Conservation (phyloP, 2,888 invertebrate species). For the Drosophila melanosoma region DNA sequence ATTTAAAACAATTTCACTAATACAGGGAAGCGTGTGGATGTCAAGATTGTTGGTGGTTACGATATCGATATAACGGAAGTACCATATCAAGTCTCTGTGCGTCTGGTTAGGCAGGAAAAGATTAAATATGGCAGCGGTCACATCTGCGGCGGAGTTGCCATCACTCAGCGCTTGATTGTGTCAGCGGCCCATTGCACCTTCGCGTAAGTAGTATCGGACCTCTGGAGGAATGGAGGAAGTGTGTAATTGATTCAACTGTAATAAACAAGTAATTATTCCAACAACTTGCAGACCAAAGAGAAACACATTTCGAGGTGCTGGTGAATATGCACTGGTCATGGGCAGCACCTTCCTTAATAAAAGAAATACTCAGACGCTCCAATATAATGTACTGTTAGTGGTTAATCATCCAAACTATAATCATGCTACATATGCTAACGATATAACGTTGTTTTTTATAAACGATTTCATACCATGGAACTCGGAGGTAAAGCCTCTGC, state of each 20-base stretch:
- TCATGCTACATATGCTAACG: constrained; percentile 47
- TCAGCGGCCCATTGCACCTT: constrained; percentile 77
- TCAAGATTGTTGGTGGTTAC: constrained; percentile 76
- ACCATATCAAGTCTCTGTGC: constrained; percentile 74
- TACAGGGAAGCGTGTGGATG: constrained; percentile 66
- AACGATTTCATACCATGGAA: constrained; percentile 67
- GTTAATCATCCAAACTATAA: constrained; percentile 58
- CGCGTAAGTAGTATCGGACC: constrained; percentile 33
- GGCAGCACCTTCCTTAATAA: constrained; percentile 58
- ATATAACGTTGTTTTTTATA: constrained; percentile 78
- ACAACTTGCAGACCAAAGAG: constrained; percentile 25
- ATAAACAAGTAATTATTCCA: neutral
- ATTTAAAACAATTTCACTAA: neutral
- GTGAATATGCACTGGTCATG: constrained; percentile 70
- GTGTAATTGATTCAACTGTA: neutral
- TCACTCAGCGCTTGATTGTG: constrained; percentile 67
- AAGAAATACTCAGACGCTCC: constrained; percentile 32
- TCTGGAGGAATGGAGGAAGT: neutral
- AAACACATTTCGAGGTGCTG: constrained; percentile 36
- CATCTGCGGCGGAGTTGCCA: constrained; percentile 75
- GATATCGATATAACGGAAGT: constrained; percentile 44
- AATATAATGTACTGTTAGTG: constrained; percentile 65
- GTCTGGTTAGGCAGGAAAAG: constrained; percentile 52
- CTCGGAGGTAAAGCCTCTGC: constrained; percentile 51
- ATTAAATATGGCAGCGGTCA: constrained; percentile 70